These are phyloP conservation scores for Tetramorium parvispinum DNA, from an alignment of 1,140 invertebrate genomes.

Conservation along the genomic window DNA sequence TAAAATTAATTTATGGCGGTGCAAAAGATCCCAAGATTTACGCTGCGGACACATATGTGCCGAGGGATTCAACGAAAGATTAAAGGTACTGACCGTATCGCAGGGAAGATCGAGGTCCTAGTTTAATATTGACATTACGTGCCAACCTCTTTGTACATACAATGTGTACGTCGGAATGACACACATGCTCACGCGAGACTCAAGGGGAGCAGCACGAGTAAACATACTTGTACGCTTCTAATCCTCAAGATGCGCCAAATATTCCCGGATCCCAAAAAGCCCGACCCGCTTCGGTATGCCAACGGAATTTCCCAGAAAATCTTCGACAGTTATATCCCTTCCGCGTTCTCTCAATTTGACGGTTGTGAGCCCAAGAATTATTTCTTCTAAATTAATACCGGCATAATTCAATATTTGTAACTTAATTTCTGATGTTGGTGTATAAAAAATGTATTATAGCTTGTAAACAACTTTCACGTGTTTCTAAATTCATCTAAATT, in stretches of 20 bases:
- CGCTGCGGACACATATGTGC: not conserved
- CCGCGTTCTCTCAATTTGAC: not conserved
- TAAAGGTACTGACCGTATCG: conserved; percentile 55
- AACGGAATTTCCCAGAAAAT: conserved; percentile 27
- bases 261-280: conserved; percentile 48
- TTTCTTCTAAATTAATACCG: not conserved
- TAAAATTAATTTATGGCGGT: conserved; percentile 36
- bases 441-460: not conserved
- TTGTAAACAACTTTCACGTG: not conserved
- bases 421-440: not conserved
- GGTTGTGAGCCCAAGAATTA: not conserved
- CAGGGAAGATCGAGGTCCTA: conserved; percentile 57
- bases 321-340: not conserved
- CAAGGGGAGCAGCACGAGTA: not conserved
- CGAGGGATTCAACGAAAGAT: conserved; percentile 55
- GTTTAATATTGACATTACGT: conserved; percentile 74
- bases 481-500: not conserved
- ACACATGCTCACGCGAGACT: conserved; percentile 40
- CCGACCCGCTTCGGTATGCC: not conserved
- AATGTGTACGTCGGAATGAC: conserved; percentile 39
- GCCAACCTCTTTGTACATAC: conserved; percentile 66
- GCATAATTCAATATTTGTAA: not conserved
- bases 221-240: conserved; percentile 35
- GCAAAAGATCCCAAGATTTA: conserved; percentile 5
- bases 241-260: conserved; percentile 27